These are phyloP conservation scores for Notolepis coatsorum DNA, from an alignment of 2,797 vertebrate genomes.

Conservation along the genomic window DNA sequence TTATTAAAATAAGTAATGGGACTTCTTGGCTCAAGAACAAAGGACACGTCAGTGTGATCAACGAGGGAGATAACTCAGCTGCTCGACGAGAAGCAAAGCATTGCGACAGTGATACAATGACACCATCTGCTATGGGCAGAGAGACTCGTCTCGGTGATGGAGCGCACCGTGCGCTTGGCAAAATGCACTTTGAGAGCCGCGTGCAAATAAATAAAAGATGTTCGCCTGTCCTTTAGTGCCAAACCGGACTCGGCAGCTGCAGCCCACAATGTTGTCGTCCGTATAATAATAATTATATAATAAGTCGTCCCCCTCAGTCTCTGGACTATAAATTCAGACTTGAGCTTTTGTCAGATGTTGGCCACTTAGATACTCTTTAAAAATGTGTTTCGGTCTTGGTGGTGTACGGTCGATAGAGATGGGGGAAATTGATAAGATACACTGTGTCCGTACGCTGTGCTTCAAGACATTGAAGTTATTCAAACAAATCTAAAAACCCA, in stretches of 20 bases:
- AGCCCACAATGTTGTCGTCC: too few species aligned
- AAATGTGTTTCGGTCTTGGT: too few species aligned
- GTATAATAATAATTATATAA: background rate
- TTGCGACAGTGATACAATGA: conserved; percentile 69
- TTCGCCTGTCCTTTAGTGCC: conserved; percentile 24
- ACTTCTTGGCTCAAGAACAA: background rate
- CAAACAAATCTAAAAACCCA: too few species aligned
- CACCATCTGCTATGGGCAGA: conserved; percentile 71
- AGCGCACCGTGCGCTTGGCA: too few species aligned
- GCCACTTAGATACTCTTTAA: background rate
- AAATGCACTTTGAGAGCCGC: conserved; percentile 26
- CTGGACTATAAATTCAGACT: background rate
- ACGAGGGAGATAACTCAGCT: conserved; percentile 14
- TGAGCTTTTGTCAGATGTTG: background rate
- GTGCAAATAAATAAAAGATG: conserved; percentile 53
- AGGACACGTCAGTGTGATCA: conserved; percentile 9
- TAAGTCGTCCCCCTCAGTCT: background rate
- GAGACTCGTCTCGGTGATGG: too few species aligned
- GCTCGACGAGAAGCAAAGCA: conserved; percentile 54
- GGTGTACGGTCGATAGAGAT: too few species aligned
- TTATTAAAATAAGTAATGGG: conserved; percentile 18
- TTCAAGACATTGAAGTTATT: too few species aligned
- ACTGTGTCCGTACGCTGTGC: too few species aligned
- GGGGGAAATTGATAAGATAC: too few species aligned
- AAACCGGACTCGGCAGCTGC: too few species aligned